Evolutionary conservation across 2,797 vertebrate species (phyloP).

Genomic region (Ibycter americanus): DNA sequence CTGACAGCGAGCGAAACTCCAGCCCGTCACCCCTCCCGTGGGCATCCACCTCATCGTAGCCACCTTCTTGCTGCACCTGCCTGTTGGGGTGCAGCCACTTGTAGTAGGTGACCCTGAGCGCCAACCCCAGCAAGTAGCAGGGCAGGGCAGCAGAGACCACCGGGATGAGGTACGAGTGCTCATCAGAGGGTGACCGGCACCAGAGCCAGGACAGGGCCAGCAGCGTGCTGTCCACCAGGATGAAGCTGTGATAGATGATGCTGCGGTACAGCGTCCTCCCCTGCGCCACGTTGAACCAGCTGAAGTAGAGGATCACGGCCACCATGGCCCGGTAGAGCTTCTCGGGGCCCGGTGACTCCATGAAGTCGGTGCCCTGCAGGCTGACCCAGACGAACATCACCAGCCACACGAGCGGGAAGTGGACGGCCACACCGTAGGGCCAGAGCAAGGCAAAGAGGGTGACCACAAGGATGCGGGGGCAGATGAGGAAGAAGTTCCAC

Average conservation of each 20-base stretch:
- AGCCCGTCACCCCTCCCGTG: fast-evolving
- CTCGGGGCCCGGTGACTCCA: slow-evolving; percentile 82
- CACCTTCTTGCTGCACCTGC: not conserved
- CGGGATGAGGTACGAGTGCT: not conserved
- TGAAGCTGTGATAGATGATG: slow-evolving; percentile 86
- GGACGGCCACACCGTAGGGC: slow-evolving; percentile 72
- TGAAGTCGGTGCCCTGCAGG: slow-evolving; percentile 86
- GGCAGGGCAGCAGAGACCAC: slow-evolving; percentile 56
- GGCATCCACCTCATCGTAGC: slow-evolving; percentile 48
- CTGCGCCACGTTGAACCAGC: slow-evolving; percentile 91
- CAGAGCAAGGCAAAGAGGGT: slow-evolving; percentile 86
- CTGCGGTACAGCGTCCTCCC: slow-evolving; percentile 83
- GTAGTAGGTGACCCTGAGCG: slow-evolving; percentile 86
- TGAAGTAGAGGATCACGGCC: slow-evolving; percentile 93
- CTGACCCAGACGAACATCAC: slow-evolving; percentile 85
- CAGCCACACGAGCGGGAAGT: slow-evolving; percentile 84
- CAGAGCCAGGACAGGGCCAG: slow-evolving; percentile 81
- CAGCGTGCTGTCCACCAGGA: slow-evolving; percentile 79
- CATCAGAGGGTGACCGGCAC: slow-evolving; percentile 45
- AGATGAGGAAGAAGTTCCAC: slow-evolving; percentile 92
- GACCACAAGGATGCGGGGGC: slow-evolving; percentile 82
- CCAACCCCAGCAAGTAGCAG: slow-evolving; percentile 82
- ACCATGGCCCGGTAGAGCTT: slow-evolving; percentile 88
- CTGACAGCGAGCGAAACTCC: fast-evolving
- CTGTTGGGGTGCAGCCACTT: slow-evolving; percentile 84